phyloP scores from a whole-genome alignment of 2,888 invertebrate species.

The Desoria tigrina region DNA sequence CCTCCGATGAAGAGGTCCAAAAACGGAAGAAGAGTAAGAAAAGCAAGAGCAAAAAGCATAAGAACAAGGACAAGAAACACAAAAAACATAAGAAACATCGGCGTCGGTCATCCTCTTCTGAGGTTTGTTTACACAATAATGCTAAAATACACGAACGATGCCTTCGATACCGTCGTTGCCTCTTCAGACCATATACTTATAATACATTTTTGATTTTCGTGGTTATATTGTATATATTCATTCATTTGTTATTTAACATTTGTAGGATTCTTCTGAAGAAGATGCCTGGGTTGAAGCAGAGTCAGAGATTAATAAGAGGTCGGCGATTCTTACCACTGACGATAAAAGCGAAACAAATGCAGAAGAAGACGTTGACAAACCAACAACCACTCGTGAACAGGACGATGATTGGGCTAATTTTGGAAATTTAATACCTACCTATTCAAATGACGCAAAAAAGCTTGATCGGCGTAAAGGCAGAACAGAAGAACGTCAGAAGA shows the following conservation, averaged over 20 bases:
- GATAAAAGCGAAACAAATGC: constrained; percentile 19
- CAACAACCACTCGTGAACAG: background rate
- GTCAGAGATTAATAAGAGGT: too few relatives aligned
- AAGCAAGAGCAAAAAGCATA: constrained; percentile 25
- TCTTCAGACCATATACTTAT: too few relatives aligned
- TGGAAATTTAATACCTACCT: constrained; percentile 40
- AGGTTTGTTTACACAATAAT: constrained; percentile 23
- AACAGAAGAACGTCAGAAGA: constrained; percentile 27
- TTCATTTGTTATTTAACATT: constrained; percentile 4
- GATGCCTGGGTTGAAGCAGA: constrained; percentile 25
- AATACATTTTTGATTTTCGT: constrained; percentile 7
- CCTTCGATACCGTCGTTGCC: too few relatives aligned
- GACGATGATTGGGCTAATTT: constrained; percentile 40
- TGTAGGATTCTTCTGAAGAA: constrained; percentile 24
- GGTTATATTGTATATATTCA: too few relatives aligned
- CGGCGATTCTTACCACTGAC: background rate
- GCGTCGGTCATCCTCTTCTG: constrained; percentile 26
- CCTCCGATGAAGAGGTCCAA: background rate
- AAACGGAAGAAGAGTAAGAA: constrained; percentile 9
- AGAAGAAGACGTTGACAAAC: background rate
- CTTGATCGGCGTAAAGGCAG: constrained; percentile 38
- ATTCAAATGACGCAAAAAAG: constrained; percentile 44
- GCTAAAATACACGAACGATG: too few relatives aligned
- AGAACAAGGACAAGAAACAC: constrained; percentile 29
- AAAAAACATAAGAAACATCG: constrained; percentile 25